phyloP scores from a whole-genome alignment of 2,113 vertebrate species.

The Pachyramphus minor region DNA sequence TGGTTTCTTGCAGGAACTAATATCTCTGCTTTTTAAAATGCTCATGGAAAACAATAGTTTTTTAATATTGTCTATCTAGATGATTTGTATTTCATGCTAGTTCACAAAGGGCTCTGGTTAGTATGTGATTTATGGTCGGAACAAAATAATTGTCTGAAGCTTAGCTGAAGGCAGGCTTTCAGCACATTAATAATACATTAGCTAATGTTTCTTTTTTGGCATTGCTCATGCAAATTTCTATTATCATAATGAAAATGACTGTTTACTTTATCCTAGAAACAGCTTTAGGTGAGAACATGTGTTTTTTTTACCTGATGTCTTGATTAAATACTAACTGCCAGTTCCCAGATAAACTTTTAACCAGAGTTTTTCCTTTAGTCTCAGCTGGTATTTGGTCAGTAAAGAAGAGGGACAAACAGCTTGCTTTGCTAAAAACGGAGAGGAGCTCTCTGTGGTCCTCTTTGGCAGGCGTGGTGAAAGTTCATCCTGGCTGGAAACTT shows the following conservation, averaged over 20 bases:
- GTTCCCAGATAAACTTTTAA: background rate
- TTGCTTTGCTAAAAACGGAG: background rate
- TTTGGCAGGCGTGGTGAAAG: background rate
- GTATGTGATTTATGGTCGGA: slow-evolving; percentile 42
- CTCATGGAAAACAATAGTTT: slow-evolving; percentile 30
- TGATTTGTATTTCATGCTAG: slow-evolving; percentile 47
- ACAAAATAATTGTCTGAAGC: slow-evolving; percentile 45
- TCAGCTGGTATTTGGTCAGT: background rate
- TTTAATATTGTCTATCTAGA: slow-evolving; percentile 26
- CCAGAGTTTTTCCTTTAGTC: background rate
- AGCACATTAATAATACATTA: slow-evolving; percentile 48
- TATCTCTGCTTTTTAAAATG: background rate
- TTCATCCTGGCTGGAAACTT: background rate
- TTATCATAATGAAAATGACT: slow-evolving; percentile 25
- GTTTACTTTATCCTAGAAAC: slow-evolving; percentile 29
- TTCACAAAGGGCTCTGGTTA: slow-evolving; percentile 49
- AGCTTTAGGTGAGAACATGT: background rate
- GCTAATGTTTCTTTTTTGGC: slow-evolving; percentile 10
- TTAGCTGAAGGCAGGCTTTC: slow-evolving; percentile 39
- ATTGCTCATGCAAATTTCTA: slow-evolving; percentile 32
- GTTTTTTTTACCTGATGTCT: background rate
- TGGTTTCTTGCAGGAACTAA: background rate
- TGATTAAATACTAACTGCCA: background rate
- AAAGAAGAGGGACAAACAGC: background rate
- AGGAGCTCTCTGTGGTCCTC: background rate